Conservation (phyloP, 2,113 vertebrate species). For the Cranoglanis bouderius region DNA sequence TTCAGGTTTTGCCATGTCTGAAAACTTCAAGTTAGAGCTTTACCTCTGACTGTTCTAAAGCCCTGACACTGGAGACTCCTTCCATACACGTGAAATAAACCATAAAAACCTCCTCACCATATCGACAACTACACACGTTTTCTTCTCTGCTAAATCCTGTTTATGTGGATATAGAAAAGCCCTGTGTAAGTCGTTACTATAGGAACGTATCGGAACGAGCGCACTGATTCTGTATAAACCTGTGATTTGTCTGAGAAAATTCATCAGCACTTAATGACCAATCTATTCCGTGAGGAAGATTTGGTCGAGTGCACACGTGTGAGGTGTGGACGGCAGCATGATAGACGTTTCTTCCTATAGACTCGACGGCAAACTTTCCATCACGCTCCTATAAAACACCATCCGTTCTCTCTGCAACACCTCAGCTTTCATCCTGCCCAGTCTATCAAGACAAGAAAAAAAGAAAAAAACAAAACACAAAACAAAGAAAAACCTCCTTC, state of each 20-base stretch:
- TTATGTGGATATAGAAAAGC: neutral
- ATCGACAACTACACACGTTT: neutral
- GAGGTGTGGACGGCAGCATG: neutral
- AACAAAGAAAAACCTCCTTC: conserved; percentile 49
- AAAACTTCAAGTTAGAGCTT: neutral
- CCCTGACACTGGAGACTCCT: neutral
- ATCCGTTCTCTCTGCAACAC: conserved; percentile 41
- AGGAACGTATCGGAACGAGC: neutral
- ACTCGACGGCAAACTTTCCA: conserved; percentile 24
- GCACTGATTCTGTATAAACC: neutral
- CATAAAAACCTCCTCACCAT: neutral
- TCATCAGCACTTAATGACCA: neutral
- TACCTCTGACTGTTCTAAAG: neutral
- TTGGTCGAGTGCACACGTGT: neutral
- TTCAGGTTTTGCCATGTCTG: neutral
- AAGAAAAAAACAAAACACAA: conserved; percentile 39
- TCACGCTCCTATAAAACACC: conserved; percentile 40
- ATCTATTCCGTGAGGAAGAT: neutral
- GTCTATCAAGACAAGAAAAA: conserved; percentile 44
- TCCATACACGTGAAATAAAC: neutral
- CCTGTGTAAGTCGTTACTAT: neutral
- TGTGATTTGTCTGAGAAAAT: neutral
- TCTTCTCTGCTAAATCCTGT: too few species aligned
- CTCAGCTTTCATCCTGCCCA: conserved; percentile 40
- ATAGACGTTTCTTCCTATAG: conserved; percentile 2